Conservation (phyloP, 2,113 vertebrate species). For the Empidonax alnorum region DNA sequence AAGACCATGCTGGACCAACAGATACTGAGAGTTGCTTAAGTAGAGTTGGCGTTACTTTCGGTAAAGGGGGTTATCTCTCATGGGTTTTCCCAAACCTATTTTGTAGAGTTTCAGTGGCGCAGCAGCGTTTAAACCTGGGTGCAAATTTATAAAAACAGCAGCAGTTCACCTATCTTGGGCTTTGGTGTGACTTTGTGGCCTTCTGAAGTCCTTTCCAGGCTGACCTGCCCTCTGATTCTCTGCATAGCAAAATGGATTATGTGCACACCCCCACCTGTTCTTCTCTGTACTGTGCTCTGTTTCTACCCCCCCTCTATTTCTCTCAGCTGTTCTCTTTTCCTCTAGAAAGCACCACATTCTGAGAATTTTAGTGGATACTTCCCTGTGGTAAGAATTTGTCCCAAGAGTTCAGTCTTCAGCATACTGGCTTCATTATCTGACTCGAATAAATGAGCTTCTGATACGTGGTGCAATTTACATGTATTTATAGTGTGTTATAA, state of each 20-base stretch:
- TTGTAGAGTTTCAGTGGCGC: not conserved
- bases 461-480: constrained; percentile 43
- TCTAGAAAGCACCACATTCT: not conserved
- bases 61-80: not conserved
- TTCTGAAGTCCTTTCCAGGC: not conserved
- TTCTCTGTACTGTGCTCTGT: not conserved
- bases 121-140: not conserved
- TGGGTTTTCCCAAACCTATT: not conserved
- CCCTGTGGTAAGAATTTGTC: not conserved
- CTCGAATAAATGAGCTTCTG: constrained; percentile 9
- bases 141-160: not conserved
- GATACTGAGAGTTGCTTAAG: not conserved
- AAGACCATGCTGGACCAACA: not conserved
- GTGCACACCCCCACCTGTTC: not conserved
- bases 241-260: not conserved
- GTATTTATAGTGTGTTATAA: constrained; percentile 5
- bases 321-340: not conserved
- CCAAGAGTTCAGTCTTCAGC: not conserved
- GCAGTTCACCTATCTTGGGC: not conserved
- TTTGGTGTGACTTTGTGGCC: not conserved
- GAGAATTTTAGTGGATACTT: not conserved
- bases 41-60: not conserved
- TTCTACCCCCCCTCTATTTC: not conserved
- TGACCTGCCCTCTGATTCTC: not conserved
- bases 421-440: not conserved